phyloP scores from a whole-genome alignment of 2,888 invertebrate species.

The Ferdinandea cuprea region DNA sequence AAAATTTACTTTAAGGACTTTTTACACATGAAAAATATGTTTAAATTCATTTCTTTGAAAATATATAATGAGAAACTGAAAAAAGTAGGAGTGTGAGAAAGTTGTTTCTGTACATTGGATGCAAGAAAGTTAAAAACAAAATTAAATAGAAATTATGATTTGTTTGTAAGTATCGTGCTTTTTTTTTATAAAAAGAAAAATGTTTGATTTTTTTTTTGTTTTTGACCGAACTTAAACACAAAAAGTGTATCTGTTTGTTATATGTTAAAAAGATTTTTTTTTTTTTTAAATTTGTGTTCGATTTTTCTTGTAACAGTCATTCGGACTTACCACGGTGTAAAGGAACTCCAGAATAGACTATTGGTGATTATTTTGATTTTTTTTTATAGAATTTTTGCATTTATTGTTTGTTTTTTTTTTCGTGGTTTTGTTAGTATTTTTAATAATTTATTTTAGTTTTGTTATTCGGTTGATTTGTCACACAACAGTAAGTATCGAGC shows the following conservation, averaged over 20 bases:
- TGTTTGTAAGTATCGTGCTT: constrained; percentile 62
- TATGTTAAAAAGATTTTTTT: too few relatives aligned
- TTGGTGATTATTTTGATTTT: constrained; percentile 82
- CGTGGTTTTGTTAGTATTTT: constrained; percentile 74
- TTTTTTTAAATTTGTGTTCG: constrained; percentile 69
- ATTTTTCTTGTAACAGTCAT: constrained; percentile 81
- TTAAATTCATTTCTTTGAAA: constrained; percentile 17
- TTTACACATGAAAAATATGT: constrained; percentile 30
- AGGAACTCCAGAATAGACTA: constrained; percentile 99
- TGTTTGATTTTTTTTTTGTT: constrained; percentile 35
- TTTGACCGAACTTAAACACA: constrained; percentile 58
- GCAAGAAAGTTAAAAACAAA: constrained; percentile 54
- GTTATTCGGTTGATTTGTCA: constrained; percentile 78
- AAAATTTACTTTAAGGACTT: constrained; percentile 18
- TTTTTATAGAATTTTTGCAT: constrained; percentile 76
- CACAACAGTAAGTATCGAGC: constrained; percentile 83
- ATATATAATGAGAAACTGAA: constrained; percentile 57
- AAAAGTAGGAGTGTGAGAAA: constrained; percentile 57
- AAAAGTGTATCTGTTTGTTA: constrained; percentile 76
- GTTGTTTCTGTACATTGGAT: constrained; percentile 67
- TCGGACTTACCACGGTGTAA: constrained; percentile 98
- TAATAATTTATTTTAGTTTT: constrained; percentile 75
- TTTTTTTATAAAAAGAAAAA: constrained; percentile 21
- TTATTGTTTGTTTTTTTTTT: constrained; percentile 73
- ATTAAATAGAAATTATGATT: constrained; percentile 19